A percentile compares a stretch with the other conserved stretches of the same genome.
Conservation (phyloP, 2,797 vertebrate genomes). For the Mus minutoides region DNA sequence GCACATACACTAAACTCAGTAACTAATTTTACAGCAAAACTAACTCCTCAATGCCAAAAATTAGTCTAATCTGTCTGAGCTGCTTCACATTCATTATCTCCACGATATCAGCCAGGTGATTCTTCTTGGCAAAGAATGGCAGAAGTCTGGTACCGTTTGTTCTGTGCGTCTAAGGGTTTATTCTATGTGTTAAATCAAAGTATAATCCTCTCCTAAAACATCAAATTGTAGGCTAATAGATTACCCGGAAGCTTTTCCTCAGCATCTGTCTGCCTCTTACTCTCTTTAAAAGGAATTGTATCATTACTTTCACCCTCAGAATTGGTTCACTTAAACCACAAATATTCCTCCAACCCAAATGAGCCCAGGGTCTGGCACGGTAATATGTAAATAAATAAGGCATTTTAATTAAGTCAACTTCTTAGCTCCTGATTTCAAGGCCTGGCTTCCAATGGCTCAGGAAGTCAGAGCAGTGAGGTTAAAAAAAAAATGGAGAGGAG, state of each 20-base stretch:
- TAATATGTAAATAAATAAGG: conserved; percentile 40
- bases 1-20: neutral
- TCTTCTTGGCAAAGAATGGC: neutral
- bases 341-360: conserved; percentile 41
- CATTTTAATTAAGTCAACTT: conserved; percentile 26
- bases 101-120: neutral
- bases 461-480: neutral
- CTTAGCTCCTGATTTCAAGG: conserved; percentile 2
- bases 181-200: conserved; percentile 22
- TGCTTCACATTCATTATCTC: no score
- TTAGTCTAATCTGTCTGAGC: neutral
- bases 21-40: neutral
- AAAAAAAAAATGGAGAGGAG: neutral
- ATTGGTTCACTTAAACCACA: conserved; percentile 67
- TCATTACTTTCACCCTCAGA: conserved; percentile 52
- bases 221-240: conserved; percentile 11
- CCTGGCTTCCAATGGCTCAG: neutral
- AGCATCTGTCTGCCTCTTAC: neutral
- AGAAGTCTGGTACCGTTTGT: neutral
- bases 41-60: neutral
- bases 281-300: neutral
- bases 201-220: conserved; percentile 43
- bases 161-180: neutral
- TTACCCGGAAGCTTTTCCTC: conserved; percentile 39
- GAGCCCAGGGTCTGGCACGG: neutral